These are phyloP conservation scores for Agrenia bidenticulata DNA, from an alignment of 2,888 invertebrate species.

Conservation along the genomic window DNA sequence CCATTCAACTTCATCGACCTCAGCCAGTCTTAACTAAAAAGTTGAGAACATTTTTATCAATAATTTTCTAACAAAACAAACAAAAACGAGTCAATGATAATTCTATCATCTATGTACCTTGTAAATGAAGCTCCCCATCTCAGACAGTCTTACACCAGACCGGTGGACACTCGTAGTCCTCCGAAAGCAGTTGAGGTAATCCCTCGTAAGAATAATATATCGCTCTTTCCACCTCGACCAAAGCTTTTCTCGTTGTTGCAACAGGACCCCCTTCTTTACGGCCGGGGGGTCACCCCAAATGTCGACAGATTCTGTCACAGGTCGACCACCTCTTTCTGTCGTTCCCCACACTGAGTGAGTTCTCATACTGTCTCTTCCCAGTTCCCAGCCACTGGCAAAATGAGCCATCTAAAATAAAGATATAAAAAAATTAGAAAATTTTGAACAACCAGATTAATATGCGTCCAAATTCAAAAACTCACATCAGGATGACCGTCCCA, in stretches of 20 bases:
- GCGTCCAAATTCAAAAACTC: conserved; percentile 18
- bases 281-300: conserved; percentile 58
- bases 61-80: not conserved
- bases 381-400: conserved; percentile 48
- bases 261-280: conserved; percentile 66
- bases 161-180: conserved; percentile 57
- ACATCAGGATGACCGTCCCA: conserved; percentile 52
- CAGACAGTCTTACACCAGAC: conserved; percentile 61
- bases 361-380: conserved; percentile 43
- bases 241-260: conserved; percentile 66
- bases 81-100: not conserved
- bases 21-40: conserved; percentile 63
- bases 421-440: no score
- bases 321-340: conserved; percentile 38
- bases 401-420: conserved; percentile 43
- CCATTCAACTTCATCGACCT: conserved; percentile 68
- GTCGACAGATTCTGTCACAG: conserved; percentile 39
- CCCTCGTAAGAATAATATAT: conserved; percentile 67
- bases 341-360: conserved; percentile 48
- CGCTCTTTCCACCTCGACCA: conserved; percentile 69
- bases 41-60: not conserved
- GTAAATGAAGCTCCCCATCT: conserved; percentile 69
- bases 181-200: conserved; percentile 68
- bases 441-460: conserved; percentile 3
- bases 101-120: conserved; percentile 59